phyloP scores from a whole-genome alignment of 2,797 vertebrate genomes.

The Trachops cirrhosus region DNA sequence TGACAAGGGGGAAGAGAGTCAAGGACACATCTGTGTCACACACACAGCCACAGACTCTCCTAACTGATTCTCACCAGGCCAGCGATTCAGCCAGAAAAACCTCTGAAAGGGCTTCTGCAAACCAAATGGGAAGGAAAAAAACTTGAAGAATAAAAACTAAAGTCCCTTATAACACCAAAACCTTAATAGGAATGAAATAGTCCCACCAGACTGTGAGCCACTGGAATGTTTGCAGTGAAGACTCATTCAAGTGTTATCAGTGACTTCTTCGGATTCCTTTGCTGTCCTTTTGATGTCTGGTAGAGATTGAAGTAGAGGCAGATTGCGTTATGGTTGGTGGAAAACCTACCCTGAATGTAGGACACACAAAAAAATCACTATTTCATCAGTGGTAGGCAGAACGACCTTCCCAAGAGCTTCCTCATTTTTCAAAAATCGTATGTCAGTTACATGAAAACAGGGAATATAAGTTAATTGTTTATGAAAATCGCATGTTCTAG shows the following conservation, averaged over 20 bases:
- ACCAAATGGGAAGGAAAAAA: background rate
- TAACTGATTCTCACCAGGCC: background rate
- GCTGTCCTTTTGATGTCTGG: background rate
- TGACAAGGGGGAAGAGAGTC: background rate
- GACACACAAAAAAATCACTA: background rate
- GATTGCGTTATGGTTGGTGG: background rate
- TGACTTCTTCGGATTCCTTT: conserved; percentile 29
- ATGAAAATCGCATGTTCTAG: conserved; percentile 40
- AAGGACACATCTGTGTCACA: background rate
- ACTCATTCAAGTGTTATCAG: background rate
- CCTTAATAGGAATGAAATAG: background rate
- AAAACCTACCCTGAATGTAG: background rate
- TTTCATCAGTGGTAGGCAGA: conserved; percentile 12
- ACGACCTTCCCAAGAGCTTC: background rate
- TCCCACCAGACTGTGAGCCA: background rate
- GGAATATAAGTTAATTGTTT: conserved; percentile 26
- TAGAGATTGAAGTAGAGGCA: background rate
- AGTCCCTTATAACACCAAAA: background rate
- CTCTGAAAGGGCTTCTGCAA: background rate
- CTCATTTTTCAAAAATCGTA: background rate
- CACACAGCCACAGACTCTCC: background rate
- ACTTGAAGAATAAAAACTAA: background rate
- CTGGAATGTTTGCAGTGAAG: background rate
- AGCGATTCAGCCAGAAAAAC: background rate
- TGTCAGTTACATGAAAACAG: conserved; percentile 1